Evolutionary conservation across 2,113 vertebrate genomes (phyloP).

Genomic region (Erinaceus europaeus): DNA sequence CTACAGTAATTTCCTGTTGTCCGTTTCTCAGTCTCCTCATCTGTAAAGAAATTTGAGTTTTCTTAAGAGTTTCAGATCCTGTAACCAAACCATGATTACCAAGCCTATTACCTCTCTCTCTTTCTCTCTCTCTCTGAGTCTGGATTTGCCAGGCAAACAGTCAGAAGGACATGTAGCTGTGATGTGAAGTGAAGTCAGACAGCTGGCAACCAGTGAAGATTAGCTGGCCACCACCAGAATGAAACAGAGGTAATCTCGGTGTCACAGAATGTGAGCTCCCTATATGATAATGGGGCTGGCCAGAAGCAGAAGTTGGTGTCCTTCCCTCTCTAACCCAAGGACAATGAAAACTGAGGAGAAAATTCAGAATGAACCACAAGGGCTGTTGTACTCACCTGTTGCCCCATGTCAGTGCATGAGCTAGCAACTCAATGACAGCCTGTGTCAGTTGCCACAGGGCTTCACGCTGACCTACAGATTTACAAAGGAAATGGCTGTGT

Average conservation of each 20-base stretch:
- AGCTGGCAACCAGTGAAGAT: background rate
- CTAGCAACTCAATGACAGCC: too few species aligned
- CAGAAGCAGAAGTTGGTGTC: too few species aligned
- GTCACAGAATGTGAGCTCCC: background rate
- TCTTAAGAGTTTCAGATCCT: background rate
- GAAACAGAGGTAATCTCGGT: background rate
- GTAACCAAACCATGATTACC: background rate
- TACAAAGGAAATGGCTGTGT: background rate
- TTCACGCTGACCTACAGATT: background rate
- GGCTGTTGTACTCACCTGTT: rapidly evolving
- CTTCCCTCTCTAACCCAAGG: background rate
- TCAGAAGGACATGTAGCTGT: background rate
- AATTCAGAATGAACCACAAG: rapidly evolving
- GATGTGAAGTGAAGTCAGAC: background rate
- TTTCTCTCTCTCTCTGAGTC: too few species aligned
- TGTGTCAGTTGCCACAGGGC: background rate
- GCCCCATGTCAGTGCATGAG: rapidly evolving
- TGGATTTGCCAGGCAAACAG: too few species aligned
- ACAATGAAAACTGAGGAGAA: background rate
- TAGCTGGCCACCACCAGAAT: too few species aligned
- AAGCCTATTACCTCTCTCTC: background rate
- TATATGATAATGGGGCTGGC: background rate
- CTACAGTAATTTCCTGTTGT: background rate
- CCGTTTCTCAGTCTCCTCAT: background rate
- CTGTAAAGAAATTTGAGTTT: background rate